Evolutionary conservation across 2,113 vertebrate genomes (phyloP).

Genomic region (Saccopteryx bilineata): DNA sequence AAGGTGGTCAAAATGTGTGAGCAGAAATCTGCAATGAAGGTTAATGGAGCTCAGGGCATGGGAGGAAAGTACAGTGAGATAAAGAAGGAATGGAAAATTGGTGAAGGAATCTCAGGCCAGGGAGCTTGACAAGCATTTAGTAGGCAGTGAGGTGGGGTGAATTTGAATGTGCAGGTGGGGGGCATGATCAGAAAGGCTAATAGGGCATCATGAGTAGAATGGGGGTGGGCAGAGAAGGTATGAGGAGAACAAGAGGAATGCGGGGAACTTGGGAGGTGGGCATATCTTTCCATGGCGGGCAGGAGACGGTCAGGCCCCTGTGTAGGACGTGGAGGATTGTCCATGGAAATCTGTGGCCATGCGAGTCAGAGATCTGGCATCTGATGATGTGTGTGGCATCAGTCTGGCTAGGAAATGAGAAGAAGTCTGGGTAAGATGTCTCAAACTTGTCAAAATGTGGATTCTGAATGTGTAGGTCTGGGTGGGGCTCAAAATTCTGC

Average conservation of each 20-base stretch:
- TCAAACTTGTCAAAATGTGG: background rate
- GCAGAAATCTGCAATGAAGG: background rate
- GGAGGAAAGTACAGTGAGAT: background rate
- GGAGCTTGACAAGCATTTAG: background rate
- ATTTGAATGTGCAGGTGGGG: background rate
- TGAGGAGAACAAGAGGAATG: background rate
- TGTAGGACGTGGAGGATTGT: no score
- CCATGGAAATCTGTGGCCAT: background rate
- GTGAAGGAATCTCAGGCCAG: background rate
- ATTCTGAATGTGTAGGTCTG: background rate
- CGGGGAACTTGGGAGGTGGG: background rate
- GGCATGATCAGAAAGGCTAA: background rate
- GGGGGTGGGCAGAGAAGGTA: background rate
- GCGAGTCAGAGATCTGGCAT: background rate
- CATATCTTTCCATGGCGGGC: fast-evolving
- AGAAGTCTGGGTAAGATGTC: background rate
- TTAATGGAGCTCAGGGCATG: fast-evolving
- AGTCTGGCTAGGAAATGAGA: background rate
- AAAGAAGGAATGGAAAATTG: background rate
- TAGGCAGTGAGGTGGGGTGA: background rate
- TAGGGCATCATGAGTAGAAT: background rate
- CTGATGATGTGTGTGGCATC: background rate
- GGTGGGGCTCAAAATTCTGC: background rate
- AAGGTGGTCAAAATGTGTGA: background rate
- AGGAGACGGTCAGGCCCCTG: background rate